Evolutionary conservation across 2,113 vertebrate genomes (phyloP), one percentile per base, ranked within the genome.

Genomic region (Syngnathus typhle): DNA sequence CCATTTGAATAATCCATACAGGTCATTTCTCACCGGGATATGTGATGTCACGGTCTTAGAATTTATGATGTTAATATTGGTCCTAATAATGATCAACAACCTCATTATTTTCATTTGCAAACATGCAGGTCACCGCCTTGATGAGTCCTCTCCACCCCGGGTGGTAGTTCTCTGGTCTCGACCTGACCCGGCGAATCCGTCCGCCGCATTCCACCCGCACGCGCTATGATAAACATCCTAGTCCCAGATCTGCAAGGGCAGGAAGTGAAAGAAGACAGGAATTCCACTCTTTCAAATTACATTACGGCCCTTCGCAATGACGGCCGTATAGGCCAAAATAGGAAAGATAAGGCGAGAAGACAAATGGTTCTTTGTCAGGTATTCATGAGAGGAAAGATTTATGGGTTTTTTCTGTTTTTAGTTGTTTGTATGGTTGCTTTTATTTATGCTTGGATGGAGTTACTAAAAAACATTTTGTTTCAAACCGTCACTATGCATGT

Each of bases 211-310:
- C 91, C 90, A 85, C 74, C 78, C 77, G 74, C 73, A 73, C 82
- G 82, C 83, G 71, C 74, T 85, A 81, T 84, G 79, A 84, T 90
- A 91, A 92, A 91, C 91, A 92, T 90, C 89, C 88, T 87, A 68
- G 79, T 80, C 51, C 80, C 72, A 67, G 82, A 87, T 78, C 73
- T 58, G 73, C 62, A 61, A 82, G 86, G 62, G 76, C 89, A 90
- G 91, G 90, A 91, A 89, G 87, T 84, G 79, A 81, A 68, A 71
- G 79, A 84, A 75, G 82, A 82, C 84, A 83, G 88, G 85, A 88
- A 88, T 89, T 89, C 85, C 74, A 85, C 81, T 81, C 81, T 88
- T 90, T 90, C 82, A 85, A 77, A 86, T 75, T 79, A 77, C 67
- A 83, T 88, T 84, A 82, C 10, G 60, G 52, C 54, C 70, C 7